These are phyloP conservation scores for Malurus elegans DNA, from an alignment of 2,113 vertebrate species.

Conservation along the genomic window DNA sequence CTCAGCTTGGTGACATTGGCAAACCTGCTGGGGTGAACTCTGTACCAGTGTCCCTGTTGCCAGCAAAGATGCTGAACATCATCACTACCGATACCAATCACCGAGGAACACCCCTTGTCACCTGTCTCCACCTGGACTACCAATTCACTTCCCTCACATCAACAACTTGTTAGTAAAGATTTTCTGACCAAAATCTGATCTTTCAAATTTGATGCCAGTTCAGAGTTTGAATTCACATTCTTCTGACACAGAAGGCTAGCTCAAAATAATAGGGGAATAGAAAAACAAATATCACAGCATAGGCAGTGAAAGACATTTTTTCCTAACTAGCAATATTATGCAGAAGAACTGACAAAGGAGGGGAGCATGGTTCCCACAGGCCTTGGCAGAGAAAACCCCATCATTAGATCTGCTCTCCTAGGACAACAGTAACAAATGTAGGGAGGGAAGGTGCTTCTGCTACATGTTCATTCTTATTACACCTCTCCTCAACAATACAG, in stretches of 20 bases:
- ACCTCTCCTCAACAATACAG: background rate
- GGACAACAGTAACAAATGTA: background rate
- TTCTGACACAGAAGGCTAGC: background rate
- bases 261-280: background rate
- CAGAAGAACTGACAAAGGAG: background rate
- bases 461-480: background rate
- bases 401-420: background rate
- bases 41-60: background rate
- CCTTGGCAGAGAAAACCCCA: background rate
- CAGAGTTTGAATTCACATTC: background rate
- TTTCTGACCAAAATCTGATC: background rate
- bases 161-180: background rate
- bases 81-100: background rate
- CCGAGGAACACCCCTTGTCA: background rate
- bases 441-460: background rate
- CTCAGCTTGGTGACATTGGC: background rate
- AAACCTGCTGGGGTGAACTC: background rate
- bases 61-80: background rate
- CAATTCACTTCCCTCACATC: background rate
- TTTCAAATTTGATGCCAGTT: background rate
- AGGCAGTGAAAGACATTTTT: background rate
- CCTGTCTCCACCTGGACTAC: fast-evolving
- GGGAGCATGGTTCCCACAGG: background rate
- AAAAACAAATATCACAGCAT: background rate
- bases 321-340: background rate